Evolutionary conservation across 2,113 vertebrate species (phyloP).

Genomic region (Trogon surrucura): DNA sequence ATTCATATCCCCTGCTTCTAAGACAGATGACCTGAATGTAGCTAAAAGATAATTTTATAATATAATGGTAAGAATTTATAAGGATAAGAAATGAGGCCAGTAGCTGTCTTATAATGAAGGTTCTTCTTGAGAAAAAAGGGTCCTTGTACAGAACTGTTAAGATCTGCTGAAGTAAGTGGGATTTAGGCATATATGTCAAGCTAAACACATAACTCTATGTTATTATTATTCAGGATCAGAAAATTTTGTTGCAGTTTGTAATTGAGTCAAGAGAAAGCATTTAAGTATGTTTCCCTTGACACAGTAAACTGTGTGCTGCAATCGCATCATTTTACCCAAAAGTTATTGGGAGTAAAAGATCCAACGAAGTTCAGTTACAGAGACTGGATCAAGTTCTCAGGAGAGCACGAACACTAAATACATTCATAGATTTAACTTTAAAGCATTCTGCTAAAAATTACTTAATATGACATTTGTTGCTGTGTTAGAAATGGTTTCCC

Average conservation of each 20-base stretch:
- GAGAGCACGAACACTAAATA: background rate
- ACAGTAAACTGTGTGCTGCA: background rate
- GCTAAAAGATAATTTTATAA: conserved; percentile 10
- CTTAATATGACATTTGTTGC: background rate
- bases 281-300: background rate
- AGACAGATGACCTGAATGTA: conserved; percentile 8
- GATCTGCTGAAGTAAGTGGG: background rate
- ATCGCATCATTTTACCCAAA: background rate
- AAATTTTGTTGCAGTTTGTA: background rate
- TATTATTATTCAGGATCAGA: background rate
- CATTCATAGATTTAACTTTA: background rate
- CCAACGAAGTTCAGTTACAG: background rate
- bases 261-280: background rate
- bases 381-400: background rate
- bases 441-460: background rate
- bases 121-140: background rate
- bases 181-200: background rate
- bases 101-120: background rate
- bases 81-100: conserved; percentile 1
- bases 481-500: background rate
- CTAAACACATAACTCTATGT: background rate
- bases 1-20: background rate
- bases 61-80: background rate
- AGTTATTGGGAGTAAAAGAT: background rate
- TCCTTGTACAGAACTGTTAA: background rate